phyloP scores from a whole-genome alignment of 92 coral and sea anemone species.

The Heteractis magnifica region DNA sequence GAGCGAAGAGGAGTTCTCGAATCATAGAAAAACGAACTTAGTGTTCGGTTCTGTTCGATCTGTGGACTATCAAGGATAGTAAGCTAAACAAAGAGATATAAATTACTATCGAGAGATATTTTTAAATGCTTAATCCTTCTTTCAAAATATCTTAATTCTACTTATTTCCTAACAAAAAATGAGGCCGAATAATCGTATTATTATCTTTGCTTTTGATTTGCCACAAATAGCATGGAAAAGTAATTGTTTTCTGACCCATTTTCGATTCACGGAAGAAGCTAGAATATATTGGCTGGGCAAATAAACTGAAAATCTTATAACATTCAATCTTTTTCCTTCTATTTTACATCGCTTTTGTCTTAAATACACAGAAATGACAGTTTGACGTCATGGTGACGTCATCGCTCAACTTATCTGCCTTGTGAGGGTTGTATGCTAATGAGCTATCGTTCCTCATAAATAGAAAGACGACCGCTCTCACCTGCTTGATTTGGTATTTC shows the following conservation, averaged over 20 bases:
- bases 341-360: slow-evolving; percentile 23
- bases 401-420: slow-evolving; percentile 38
- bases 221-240: background rate
- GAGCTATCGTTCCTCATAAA: slow-evolving; percentile 5
- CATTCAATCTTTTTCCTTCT: slow-evolving; percentile 22
- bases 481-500: slow-evolving; percentile 23
- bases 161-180: slow-evolving; percentile 3
- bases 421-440: slow-evolving; percentile 37
- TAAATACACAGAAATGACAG: slow-evolving; percentile 34
- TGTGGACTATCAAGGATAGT: background rate
- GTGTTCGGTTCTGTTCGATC: too few relatives aligned
- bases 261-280: slow-evolving; percentile 11
- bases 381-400: slow-evolving; percentile 53
- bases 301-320: background rate
- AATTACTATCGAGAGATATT: background rate
- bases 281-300: slow-evolving; percentile 8
- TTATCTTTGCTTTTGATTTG: background rate
- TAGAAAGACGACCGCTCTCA: slow-evolving; percentile 26
- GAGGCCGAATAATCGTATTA: background rate
- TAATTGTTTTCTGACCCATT: slow-evolving; percentile 1
- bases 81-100: background rate
- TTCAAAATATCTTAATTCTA: background rate
- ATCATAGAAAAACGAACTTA: too few relatives aligned
- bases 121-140: background rate
- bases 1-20: too few relatives aligned